A percentile compares a stretch with the other conserved stretches of the same genome.
These are phyloP conservation scores for Agrochola lychnidis DNA, from an alignment of 2,888 invertebrate genomes.

Conservation along the genomic window DNA sequence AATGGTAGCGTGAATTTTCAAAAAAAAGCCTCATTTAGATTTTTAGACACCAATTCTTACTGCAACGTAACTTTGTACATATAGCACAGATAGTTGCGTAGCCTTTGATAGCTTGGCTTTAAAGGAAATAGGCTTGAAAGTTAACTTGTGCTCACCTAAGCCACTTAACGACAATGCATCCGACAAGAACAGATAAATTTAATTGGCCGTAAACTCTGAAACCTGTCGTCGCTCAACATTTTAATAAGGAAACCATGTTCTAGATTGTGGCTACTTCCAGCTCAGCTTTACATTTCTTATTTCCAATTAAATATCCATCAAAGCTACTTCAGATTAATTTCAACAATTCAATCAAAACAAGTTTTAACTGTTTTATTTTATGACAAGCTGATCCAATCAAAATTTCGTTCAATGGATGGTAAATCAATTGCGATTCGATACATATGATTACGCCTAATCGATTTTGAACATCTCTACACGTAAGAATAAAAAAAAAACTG, in stretches of 20 bases:
- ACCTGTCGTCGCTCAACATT: slow-evolving; percentile 34
- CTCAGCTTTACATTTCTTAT: not conserved
- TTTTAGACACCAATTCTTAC: not conserved
- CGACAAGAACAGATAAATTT: slow-evolving; percentile 46
- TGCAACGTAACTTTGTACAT: not conserved
- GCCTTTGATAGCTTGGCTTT: not conserved
- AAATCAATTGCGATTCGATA: slow-evolving; percentile 38
- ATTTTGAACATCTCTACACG: slow-evolving; percentile 23
- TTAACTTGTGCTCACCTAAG: slow-evolving; percentile 33
- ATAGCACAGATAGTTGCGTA: not conserved
- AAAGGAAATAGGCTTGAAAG: slow-evolving; percentile 18
- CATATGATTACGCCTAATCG: slow-evolving; percentile 20
- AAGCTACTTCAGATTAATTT: not conserved
- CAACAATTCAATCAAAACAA: slow-evolving; percentile 2
- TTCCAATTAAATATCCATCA: slow-evolving; percentile 3
- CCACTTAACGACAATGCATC: slow-evolving; percentile 39
- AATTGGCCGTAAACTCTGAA: slow-evolving; percentile 48
- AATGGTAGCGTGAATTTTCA: too few species aligned
- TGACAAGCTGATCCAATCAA: slow-evolving; percentile 22
- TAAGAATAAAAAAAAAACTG: too few species aligned
- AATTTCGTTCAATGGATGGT: slow-evolving; percentile 17
- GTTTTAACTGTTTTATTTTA: slow-evolving; percentile 35
- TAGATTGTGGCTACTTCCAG: slow-evolving; percentile 7
- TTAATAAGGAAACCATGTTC: slow-evolving; percentile 39
- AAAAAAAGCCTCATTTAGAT: not conserved